phyloP scores from a whole-genome alignment of 2,888 invertebrate genomes.

The Stenoptilia bipunctidactyla region DNA sequence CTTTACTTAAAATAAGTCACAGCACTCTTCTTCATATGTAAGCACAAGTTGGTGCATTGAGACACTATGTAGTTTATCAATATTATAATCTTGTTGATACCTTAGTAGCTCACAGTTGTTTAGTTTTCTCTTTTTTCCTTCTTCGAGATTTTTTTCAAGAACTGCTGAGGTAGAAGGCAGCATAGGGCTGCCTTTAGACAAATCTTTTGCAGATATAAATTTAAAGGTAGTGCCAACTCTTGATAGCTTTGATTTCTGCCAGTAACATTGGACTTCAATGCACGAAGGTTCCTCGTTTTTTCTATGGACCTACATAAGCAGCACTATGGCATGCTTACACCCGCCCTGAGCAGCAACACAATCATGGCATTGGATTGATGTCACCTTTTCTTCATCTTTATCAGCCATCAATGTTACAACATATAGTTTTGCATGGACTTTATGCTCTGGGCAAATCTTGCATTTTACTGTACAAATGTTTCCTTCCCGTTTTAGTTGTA shows the following conservation, averaged over 20 bases:
- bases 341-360: conserved; percentile 18
- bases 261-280: conserved; percentile 20
- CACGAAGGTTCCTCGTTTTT: conserved; percentile 18
- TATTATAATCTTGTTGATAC: conserved; percentile 16
- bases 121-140: conserved; percentile 17
- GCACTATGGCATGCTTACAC: conserved; percentile 25
- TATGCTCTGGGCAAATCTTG: conserved; percentile 1
- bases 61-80: conserved; percentile 2
- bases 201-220: conserved; percentile 20
- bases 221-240: conserved; percentile 22
- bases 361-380: not conserved
- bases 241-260: conserved; percentile 23
- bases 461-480: conserved; percentile 1
- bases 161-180: conserved; percentile 12
- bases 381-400: not conserved
- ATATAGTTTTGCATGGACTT: conserved; percentile 1
- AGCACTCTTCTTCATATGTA: conserved; percentile 15
- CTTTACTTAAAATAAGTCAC: conserved; percentile 16
- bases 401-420: not conserved
- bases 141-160: conserved; percentile 2
- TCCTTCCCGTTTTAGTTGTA: conserved; percentile 3
- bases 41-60: conserved; percentile 14
- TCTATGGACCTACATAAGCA: conserved; percentile 25
- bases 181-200: conserved; percentile 15
- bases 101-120: conserved; percentile 18